Percentiles rank a stretch among this genome's conserved stretches.
phyloP scores from a whole-genome alignment of 2,113 vertebrate species.

The Pimephales promelas region DNA sequence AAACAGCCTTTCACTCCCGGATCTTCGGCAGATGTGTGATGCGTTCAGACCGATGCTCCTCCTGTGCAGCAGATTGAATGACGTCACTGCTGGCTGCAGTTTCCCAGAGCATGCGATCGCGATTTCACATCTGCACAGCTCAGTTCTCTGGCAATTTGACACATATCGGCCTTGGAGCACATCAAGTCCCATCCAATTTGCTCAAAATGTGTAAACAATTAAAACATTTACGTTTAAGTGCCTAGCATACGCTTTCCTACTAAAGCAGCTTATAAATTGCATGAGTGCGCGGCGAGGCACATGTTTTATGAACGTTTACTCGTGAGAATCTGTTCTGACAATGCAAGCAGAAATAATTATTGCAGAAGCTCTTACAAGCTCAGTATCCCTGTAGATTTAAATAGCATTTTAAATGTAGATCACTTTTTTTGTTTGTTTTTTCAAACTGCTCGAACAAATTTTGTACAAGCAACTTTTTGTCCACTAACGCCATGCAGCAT shows the following conservation, averaged over 20 bases:
- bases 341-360: background rate
- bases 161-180: constrained; percentile 2
- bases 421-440: background rate
- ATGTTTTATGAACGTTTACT: background rate
- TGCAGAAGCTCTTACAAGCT: background rate
- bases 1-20: background rate
- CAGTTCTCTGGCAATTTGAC: constrained; percentile 19
- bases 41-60: constrained; percentile 31
- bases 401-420: background rate
- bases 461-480: background rate
- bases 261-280: background rate
- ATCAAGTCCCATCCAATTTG: background rate
- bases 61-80: constrained; percentile 44
- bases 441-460: background rate
- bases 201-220: constrained; percentile 10
- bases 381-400: background rate
- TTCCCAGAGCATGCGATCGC: constrained; percentile 19
- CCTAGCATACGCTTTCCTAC: background rate
- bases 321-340: background rate
- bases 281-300: background rate
- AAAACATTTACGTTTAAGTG: background rate
- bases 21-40: constrained; percentile 32
- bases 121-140: constrained; percentile 40
- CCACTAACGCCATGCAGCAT: background rate
- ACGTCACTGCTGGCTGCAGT: constrained; percentile 41